Evolutionary conservation across 2,797 vertebrate species (phyloP).

Genomic region (Sciurus vulgaris): DNA sequence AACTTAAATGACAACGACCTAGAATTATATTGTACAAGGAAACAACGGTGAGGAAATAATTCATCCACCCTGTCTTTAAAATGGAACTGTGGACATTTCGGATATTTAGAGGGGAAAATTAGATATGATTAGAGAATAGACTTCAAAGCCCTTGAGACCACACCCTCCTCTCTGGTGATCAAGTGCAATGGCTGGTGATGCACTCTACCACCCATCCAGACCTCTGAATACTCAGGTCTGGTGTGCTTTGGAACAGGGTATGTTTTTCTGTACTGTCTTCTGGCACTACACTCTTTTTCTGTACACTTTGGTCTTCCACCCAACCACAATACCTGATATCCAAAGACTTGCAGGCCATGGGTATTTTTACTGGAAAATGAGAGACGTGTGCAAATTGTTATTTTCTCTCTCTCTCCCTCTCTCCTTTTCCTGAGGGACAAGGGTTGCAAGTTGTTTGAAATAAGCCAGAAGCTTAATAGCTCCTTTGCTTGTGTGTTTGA

Average conservation of each 20-base stretch:
- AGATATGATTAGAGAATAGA: neutral
- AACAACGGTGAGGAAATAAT: conserved; percentile 40
- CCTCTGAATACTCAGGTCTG: neutral
- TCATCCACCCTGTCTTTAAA: neutral
- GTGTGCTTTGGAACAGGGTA: conserved; percentile 72
- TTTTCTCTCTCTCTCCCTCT: neutral
- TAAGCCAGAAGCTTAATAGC: conserved; percentile 75
- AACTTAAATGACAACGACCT: conserved; percentile 52
- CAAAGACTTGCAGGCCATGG: conserved; percentile 63
- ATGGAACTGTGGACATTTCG: neutral
- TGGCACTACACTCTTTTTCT: conserved; percentile 72
- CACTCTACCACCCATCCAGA: neutral
- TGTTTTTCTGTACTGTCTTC: conserved; percentile 76
- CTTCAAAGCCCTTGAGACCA: neutral
- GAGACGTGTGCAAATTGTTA: conserved; percentile 76
- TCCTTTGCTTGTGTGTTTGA: conserved; percentile 74
- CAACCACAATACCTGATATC: conserved; percentile 84
- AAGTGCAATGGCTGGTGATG: neutral
- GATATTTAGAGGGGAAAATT: neutral
- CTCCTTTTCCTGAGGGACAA: neutral
- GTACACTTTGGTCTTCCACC: conserved; percentile 81
- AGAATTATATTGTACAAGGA: conserved; percentile 41
- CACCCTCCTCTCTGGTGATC: neutral
- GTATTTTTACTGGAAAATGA: conserved; percentile 83
- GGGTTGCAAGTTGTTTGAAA: conserved; percentile 73